phyloP scores from a whole-genome alignment of 2,113 vertebrate genomes.

The Anarrhichthys ocellatus region DNA sequence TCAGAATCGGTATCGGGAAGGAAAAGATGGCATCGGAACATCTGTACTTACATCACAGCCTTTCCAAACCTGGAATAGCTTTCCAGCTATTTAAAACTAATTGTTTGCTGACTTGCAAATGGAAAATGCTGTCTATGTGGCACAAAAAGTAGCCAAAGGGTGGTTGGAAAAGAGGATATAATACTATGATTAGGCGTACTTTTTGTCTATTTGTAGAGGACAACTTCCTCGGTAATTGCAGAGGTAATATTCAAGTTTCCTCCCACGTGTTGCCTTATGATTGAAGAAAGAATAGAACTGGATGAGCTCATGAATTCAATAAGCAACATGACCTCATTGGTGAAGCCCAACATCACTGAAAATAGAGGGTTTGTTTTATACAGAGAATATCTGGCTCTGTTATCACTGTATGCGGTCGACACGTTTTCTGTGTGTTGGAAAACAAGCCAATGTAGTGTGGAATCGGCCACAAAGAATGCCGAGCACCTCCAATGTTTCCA shows the following conservation, averaged over 20 bases:
- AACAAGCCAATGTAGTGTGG: conserved; percentile 4
- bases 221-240: conserved; percentile 66
- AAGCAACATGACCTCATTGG: conserved; percentile 22
- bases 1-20: neutral
- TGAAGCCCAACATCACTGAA: conserved; percentile 15
- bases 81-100: neutral
- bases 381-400: neutral
- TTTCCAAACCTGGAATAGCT: neutral
- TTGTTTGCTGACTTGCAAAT: conserved; percentile 29
- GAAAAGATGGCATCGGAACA: neutral
- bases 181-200: conserved; percentile 40
- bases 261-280: conserved; percentile 27
- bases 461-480: conserved; percentile 26
- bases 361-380: neutral
- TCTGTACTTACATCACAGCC: neutral
- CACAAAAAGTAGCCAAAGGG: conserved; percentile 40
- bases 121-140: conserved; percentile 33
- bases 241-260: conserved; percentile 52
- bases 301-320: conserved; percentile 33
- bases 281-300: conserved; percentile 38
- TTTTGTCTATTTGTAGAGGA: conserved; percentile 52
- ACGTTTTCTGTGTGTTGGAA: conserved; percentile 15
- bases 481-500: conserved; percentile 40
- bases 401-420: neutral
- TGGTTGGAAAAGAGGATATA: conserved; percentile 54